Conservation (phyloP, 2,797 vertebrate genomes). For the Sylvilagus floridanus region DNA sequence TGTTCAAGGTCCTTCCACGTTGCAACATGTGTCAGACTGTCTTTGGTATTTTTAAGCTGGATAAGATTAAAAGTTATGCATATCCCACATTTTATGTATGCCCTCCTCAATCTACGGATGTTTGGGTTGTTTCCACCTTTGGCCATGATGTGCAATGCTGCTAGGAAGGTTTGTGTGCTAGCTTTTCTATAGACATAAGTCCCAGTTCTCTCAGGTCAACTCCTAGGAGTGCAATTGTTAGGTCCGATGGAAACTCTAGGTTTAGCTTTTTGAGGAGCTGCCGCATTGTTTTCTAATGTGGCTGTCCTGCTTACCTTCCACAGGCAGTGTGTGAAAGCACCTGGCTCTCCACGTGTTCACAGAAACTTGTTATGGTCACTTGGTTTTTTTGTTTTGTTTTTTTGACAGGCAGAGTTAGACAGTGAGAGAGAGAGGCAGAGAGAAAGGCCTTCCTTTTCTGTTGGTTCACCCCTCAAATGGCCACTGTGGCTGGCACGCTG, state of each 20-base stretch:
- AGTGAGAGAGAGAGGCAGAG: too few species aligned
- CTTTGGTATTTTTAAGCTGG: background rate
- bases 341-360: background rate
- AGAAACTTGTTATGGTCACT: background rate
- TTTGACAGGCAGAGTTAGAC: too few species aligned
- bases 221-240: background rate
- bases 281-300: background rate
- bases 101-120: background rate
- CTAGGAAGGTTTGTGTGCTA: background rate
- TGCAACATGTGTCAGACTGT: background rate
- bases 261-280: background rate
- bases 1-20: background rate
- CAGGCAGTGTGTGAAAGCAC: background rate
- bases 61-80: background rate
- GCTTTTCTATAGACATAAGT: background rate
- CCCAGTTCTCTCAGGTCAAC: background rate
- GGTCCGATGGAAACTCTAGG: background rate
- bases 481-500: too few species aligned
- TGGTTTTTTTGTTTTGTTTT: background rate
- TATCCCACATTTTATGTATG: background rate
- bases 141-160: background rate
- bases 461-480: too few species aligned
- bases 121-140: conserved; percentile 2
- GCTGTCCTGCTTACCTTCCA: background rate
- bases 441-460: too few species aligned